Conservation (phyloP, 2,888 invertebrate species). For the Drosophila villosipedis region DNA sequence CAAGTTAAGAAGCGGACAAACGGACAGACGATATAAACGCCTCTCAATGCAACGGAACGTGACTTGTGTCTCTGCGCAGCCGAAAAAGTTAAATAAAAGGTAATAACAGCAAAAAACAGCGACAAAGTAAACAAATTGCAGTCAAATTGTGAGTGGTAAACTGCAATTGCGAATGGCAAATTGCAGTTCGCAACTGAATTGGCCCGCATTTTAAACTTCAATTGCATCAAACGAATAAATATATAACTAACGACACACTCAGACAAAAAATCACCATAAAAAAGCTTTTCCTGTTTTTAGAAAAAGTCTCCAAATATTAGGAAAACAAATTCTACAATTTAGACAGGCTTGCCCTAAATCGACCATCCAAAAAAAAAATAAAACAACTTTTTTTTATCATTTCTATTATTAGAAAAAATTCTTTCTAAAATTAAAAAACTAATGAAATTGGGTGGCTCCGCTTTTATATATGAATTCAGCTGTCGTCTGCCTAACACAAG, state of each 20-base stretch:
- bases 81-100: constrained; percentile 62
- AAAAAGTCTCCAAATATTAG: background rate
- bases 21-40: constrained; percentile 48
- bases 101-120: constrained; percentile 60
- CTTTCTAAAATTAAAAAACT: background rate
- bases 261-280: background rate
- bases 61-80: constrained; percentile 47
- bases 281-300: background rate
- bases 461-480: background rate
- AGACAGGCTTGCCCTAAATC: background rate
- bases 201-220: constrained; percentile 14
- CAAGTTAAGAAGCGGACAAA: constrained; percentile 38
- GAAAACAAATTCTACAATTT: background rate
- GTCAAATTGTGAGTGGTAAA: constrained; percentile 21
- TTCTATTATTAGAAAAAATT: background rate
- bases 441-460: background rate
- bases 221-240: constrained; percentile 28
- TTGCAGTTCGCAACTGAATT: constrained; percentile 2
- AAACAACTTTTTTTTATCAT: background rate
- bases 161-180: constrained; percentile 5
- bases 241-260: constrained; percentile 14
- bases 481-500: background rate
- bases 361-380: background rate
- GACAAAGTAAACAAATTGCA: constrained; percentile 41
- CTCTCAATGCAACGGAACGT: constrained; percentile 56